Base-by-base conservation (phyloP, 2,797 vertebrate species). In the Apodemus agrarius region DNA sequence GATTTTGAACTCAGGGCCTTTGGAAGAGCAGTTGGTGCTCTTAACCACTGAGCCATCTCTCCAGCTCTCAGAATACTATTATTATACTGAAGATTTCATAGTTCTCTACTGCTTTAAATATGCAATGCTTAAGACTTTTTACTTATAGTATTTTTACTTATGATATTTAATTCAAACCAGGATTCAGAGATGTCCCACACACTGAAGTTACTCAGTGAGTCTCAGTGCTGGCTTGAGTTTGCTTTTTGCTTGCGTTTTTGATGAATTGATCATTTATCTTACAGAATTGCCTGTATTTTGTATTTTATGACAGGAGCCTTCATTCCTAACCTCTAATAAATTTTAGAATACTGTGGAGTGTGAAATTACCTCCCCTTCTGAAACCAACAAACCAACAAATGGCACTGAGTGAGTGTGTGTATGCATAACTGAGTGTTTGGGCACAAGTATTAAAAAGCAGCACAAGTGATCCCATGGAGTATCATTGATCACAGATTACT, bases 251-350 rank as follows among this genome's bases (percentile, higher is more conserved):
- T 54, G 26, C 67, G 59, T 74, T 74, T 57, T 79, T 75, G 40
- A 65, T 37, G 37, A 90, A 67, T 90, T 29, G 89, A 78, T 89
- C 24, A 57, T 93, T 95, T 92, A 49, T 89, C 74, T 46, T 90
- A 29, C 11, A 84, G 57, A 93, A 80, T 78, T 93, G 37, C 46
- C 37, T 11, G 43, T 54, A 37, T 74, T 95, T 81, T 91, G 1
- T 84, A 87, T 96, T 93, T 96, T 91, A 57, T 78, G 83, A 1
- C 89, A 93, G 87, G 14, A 94, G 21, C 37, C 11, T 6, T 93
- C 90, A 57, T 89, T 93, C 37, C 92, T 93, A 78, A 92, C 1
- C 29, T 93, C 7, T 79, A 49, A 0, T 84, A 46, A 61, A 5
- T 65, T 29, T 65, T 78, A 24, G 49, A 76, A 84, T 17, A 80